Evolutionary conservation across 2,888 invertebrate genomes (phyloP).

Genomic region (Iselma pallidipennis): DNA sequence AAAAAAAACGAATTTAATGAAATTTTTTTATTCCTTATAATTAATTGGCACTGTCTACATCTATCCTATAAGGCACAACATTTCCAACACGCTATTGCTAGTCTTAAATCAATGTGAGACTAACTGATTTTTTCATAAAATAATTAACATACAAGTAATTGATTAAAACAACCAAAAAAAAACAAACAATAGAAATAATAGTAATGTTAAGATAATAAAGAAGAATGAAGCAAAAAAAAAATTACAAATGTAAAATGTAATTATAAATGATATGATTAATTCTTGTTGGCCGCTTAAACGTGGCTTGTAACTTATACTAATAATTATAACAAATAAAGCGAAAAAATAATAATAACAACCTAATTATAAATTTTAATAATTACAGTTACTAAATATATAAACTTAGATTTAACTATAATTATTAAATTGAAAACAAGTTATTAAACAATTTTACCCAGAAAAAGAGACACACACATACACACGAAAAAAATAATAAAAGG

Average conservation of each 20-base stretch:
- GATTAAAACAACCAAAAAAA: constrained; percentile 25
- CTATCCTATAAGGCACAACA: constrained; percentile 47
- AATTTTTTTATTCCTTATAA: neutral
- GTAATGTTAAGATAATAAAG: constrained; percentile 17
- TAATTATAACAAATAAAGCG: constrained; percentile 26
- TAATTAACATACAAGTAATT: neutral
- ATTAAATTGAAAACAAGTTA: constrained; percentile 11
- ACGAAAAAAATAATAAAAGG: constrained; percentile 7
- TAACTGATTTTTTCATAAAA: constrained; percentile 2
- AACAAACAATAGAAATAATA: constrained; percentile 6
- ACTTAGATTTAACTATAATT: no score
- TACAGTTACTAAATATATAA: no score
- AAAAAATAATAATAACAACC: constrained; percentile 16
- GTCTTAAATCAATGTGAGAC: neutral
- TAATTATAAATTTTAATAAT: no score
- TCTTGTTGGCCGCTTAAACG: constrained; percentile 46
- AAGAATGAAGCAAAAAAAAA: constrained; percentile 30
- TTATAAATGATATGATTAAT: constrained; percentile 53
- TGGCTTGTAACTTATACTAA: constrained; percentile 33
- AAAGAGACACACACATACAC: no score
- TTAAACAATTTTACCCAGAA: constrained; percentile 10
- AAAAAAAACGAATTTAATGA: no score
- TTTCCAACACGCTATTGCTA: constrained; percentile 42
- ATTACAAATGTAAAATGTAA: constrained; percentile 33
- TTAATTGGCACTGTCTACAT: neutral